phyloP scores from a whole-genome alignment of 2,113 vertebrate species.

The Oryzias woworae region DNA sequence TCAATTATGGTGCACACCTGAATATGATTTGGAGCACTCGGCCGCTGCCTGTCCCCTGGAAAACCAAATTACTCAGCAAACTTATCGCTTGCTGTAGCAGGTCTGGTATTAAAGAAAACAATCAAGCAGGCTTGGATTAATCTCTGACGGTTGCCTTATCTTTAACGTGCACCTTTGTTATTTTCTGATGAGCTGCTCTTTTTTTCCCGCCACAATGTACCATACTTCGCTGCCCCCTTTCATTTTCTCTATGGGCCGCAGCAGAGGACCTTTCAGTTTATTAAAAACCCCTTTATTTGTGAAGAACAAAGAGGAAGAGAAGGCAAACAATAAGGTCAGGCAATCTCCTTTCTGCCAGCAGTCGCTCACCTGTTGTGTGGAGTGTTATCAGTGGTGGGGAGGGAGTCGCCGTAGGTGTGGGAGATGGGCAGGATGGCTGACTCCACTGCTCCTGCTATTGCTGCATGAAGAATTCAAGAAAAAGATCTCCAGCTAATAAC shows the following conservation, averaged over 20 bases:
- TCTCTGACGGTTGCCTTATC: constrained; percentile 99
- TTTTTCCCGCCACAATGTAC: constrained; percentile 89
- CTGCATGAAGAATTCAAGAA: constrained; percentile 58
- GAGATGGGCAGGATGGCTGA: constrained; percentile 52
- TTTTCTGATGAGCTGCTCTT: constrained; percentile 99
- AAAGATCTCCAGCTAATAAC: constrained; percentile 79
- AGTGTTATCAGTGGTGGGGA: constrained; percentile 91
- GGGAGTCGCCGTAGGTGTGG: constrained; percentile 76
- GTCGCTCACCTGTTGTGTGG: constrained; percentile 99
- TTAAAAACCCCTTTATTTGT: constrained; percentile 99
- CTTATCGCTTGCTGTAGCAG: constrained; percentile 99
- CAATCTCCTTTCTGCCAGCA: constrained; percentile 98
- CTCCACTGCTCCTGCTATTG: constrained; percentile 11
- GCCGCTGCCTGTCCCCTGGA: constrained; percentile 77
- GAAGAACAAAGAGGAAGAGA: constrained; percentile 96
- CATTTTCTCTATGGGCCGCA: constrained; percentile 94
- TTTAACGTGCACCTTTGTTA: constrained; percentile 99
- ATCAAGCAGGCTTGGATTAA: constrained; percentile 99
- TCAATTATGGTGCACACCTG: constrained; percentile 99
- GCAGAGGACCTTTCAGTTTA: constrained; percentile 99
- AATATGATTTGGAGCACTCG: constrained; percentile 94
- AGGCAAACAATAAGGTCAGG: constrained; percentile 99
- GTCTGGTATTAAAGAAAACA: constrained; percentile 99
- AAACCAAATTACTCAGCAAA: constrained; percentile 99
- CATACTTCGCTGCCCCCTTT: constrained; percentile 99